A percentile compares a stretch with the other conserved stretches of the same genome.
Conservation (phyloP, 2,888 invertebrate species). For the Pycnomerus fuliginosus region DNA sequence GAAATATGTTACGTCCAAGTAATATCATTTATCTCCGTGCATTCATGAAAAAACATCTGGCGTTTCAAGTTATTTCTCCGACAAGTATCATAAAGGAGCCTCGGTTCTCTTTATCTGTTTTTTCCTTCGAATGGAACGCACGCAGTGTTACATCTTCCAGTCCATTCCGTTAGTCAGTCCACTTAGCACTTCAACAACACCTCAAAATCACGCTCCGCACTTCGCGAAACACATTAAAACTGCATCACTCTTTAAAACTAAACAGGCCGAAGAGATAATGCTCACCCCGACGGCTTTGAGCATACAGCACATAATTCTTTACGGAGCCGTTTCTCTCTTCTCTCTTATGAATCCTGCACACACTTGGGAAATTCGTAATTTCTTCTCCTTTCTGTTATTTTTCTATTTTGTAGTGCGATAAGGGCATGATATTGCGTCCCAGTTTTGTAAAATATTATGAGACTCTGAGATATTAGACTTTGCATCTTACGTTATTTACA, state of each 20-base stretch:
- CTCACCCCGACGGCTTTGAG: slow-evolving; percentile 41
- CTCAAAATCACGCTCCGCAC: slow-evolving; percentile 35
- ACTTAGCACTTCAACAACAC: slow-evolving; percentile 34
- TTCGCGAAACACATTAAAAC: slow-evolving; percentile 46
- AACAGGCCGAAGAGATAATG: slow-evolving; percentile 50
- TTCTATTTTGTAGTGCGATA: slow-evolving; percentile 41
- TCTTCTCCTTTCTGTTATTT: slow-evolving; percentile 34
- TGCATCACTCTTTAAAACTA: slow-evolving; percentile 49
- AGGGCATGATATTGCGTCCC: slow-evolving; percentile 20
- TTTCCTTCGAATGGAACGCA: slow-evolving; percentile 27
- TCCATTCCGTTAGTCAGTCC: slow-evolving; percentile 39
- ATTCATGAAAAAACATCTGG: slow-evolving; percentile 25
- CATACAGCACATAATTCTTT: slow-evolving; percentile 43
- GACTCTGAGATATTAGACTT: slow-evolving; percentile 11
- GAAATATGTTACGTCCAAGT: slow-evolving; percentile 11
- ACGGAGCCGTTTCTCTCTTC: slow-evolving; percentile 25
- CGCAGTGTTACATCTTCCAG: slow-evolving; percentile 34
- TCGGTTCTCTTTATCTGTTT: slow-evolving; percentile 25
- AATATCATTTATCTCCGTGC: slow-evolving; percentile 24
- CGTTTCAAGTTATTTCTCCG: slow-evolving; percentile 21
- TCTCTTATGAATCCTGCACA: slow-evolving; percentile 36
- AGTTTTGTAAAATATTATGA: slow-evolving; percentile 8
- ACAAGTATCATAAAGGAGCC: slow-evolving; percentile 27
- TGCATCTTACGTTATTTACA: slow-evolving; percentile 9
- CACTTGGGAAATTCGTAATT: slow-evolving; percentile 47